These are phyloP conservation scores for Conus canariensis DNA, from an alignment of 2,888 invertebrate genomes.

Conservation along the genomic window DNA sequence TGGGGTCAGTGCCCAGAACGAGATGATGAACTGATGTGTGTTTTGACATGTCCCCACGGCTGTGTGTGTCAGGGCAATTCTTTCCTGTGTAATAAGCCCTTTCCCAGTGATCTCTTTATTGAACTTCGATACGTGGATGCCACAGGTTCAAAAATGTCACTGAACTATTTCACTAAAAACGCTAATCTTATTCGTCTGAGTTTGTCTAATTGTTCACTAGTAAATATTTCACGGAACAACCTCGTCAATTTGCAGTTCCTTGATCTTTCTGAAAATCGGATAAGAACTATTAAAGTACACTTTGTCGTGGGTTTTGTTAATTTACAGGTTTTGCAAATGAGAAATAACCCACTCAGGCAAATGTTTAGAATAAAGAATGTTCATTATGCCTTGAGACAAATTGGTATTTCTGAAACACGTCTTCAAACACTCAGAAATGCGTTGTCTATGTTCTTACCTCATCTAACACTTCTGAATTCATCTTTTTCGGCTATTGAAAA, in stretches of 20 bases:
- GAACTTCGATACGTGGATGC: not conserved
- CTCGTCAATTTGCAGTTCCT: not conserved
- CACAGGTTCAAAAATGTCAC: not conserved
- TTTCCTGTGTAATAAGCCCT: not conserved
- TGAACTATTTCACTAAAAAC: not conserved
- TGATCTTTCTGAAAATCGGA: not conserved
- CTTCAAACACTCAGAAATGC: not conserved
- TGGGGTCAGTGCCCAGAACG: conserved; percentile 18
- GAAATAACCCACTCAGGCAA: not conserved
- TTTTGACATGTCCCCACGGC: not conserved
- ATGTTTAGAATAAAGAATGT: not conserved
- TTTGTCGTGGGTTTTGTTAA: not conserved
- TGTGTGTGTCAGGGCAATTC: conserved; percentile 12
- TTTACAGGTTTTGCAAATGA: not conserved
- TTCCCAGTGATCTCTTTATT: not conserved
- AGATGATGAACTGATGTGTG: conserved; percentile 17
- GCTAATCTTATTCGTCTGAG: not conserved
- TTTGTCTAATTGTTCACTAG: not conserved
- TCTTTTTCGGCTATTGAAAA: not conserved
- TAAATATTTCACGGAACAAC: not conserved
- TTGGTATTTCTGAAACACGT: not conserved
- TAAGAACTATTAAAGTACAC: not conserved
- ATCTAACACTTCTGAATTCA: not conserved
- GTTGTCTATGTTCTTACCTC: not conserved
- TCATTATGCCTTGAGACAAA: not conserved